These are phyloP conservation scores for Sarcophaga caerulescens DNA, from an alignment of 2,888 invertebrate species.

Conservation along the genomic window DNA sequence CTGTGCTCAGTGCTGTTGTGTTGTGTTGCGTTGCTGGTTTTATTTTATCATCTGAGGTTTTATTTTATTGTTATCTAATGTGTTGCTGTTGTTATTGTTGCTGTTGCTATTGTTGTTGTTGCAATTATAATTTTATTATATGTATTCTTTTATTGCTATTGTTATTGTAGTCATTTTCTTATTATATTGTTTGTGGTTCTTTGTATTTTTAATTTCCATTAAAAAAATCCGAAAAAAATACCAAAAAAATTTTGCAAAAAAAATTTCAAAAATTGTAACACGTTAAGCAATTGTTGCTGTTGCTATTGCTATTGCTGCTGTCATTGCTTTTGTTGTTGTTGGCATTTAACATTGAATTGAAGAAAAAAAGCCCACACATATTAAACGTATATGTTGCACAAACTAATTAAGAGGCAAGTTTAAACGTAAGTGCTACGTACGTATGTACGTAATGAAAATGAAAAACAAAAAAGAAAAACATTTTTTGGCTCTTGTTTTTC, in stretches of 20 bases:
- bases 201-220: not conserved
- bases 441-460: not conserved
- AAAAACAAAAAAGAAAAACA: not conserved
- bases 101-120: constrained; percentile 11
- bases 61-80: too few relatives aligned
- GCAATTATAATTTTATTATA: not conserved
- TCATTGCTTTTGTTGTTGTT: not conserved
- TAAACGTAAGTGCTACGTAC: not conserved
- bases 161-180: not conserved
- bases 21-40: not conserved
- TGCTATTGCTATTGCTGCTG: constrained; percentile 7
- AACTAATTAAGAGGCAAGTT: constrained; percentile 16
- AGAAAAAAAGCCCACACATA: constrained; percentile 22
- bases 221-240: not conserved
- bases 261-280: constrained; percentile 49
- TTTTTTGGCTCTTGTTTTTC: not conserved
- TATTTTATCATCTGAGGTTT: not conserved
- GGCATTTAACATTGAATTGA: constrained; percentile 64
- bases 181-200: not conserved
- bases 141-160: not conserved
- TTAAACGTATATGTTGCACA: not conserved
- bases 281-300: constrained; percentile 48
- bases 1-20: constrained; percentile 10
- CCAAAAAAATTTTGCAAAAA: too few relatives aligned
- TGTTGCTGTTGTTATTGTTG: not conserved